Evolutionary conservation across 2,113 vertebrate species (phyloP).

Genomic region (Petrocephalus microphthalmus): DNA sequence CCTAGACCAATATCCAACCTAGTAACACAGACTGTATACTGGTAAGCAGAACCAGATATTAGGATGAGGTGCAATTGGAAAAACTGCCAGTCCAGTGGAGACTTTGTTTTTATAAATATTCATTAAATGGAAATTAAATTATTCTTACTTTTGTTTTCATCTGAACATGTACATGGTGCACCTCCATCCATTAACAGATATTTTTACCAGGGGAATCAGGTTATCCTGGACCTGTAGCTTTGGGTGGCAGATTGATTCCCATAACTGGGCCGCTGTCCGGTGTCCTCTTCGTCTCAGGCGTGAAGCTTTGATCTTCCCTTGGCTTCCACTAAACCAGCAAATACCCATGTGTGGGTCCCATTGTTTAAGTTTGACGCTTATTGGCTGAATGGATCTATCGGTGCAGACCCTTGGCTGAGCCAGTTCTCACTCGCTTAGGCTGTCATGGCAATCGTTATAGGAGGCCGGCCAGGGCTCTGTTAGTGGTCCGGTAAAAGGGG

Average conservation of each 20-base stretch:
- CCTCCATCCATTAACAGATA: not conserved
- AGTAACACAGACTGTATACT: not conserved
- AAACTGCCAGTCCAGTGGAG: not conserved
- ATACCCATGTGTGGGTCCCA: not conserved
- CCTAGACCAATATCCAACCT: not conserved
- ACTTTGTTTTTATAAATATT: not conserved
- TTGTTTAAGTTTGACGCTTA: not conserved
- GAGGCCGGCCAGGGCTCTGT: slow-evolving; percentile 46
- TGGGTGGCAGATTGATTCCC: not conserved
- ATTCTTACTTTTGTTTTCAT: not conserved
- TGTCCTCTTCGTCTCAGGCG: not conserved
- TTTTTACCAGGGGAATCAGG: not conserved
- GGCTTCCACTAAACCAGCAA: not conserved
- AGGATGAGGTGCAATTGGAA: not conserved
- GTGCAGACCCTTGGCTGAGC: not conserved
- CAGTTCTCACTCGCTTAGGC: not conserved
- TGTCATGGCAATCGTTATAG: slow-evolving; percentile 54
- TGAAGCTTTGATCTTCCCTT: not conserved
- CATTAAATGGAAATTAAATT: not conserved
- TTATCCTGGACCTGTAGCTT: not conserved
- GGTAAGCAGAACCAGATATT: not conserved
- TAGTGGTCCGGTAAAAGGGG: slow-evolving; percentile 52
- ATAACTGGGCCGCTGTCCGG: not conserved
- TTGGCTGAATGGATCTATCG: not conserved
- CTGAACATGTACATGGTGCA: not conserved